Percentiles rank a stretch among this genome's conserved stretches.
These are phyloP conservation scores for Orthonyx spaldingii DNA, from an alignment of 2,113 vertebrate species.

Conservation along the genomic window DNA sequence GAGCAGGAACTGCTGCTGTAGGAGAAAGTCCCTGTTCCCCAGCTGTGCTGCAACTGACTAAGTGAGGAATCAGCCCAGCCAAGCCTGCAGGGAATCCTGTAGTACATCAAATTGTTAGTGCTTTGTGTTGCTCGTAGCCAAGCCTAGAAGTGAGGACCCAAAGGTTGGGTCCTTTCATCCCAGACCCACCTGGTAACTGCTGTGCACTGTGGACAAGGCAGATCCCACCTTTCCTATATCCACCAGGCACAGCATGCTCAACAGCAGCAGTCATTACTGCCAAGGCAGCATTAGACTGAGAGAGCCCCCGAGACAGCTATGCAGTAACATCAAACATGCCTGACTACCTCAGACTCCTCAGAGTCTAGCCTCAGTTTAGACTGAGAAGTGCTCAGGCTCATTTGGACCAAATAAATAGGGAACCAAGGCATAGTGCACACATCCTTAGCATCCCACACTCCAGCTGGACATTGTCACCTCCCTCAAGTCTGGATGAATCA, in stretches of 20 bases:
- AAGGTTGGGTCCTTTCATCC: neutral
- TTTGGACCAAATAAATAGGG: neutral
- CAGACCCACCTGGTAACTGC: neutral
- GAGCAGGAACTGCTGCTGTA: neutral
- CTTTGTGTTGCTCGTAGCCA: neutral
- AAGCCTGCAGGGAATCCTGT: neutral
- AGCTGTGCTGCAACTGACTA: neutral
- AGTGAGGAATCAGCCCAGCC: neutral
- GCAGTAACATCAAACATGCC: neutral
- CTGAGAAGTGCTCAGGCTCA: neutral
- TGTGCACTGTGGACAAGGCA: neutral
- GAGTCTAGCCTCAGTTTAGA: neutral
- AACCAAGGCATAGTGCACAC: neutral
- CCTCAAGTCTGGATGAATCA: neutral
- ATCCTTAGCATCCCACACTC: neutral
- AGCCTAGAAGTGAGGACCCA: neutral
- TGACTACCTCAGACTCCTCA: neutral
- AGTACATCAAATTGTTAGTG: neutral
- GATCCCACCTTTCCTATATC: neutral
- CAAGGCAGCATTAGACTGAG: neutral
- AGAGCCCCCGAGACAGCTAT: neutral
- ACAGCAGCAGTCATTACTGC: neutral
- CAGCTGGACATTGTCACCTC: neutral
- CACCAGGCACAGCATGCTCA: neutral
- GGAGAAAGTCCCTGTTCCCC: neutral